Evolutionary conservation across 2,797 vertebrate species (phyloP).

Genomic region (Hydrophis major): DNA sequence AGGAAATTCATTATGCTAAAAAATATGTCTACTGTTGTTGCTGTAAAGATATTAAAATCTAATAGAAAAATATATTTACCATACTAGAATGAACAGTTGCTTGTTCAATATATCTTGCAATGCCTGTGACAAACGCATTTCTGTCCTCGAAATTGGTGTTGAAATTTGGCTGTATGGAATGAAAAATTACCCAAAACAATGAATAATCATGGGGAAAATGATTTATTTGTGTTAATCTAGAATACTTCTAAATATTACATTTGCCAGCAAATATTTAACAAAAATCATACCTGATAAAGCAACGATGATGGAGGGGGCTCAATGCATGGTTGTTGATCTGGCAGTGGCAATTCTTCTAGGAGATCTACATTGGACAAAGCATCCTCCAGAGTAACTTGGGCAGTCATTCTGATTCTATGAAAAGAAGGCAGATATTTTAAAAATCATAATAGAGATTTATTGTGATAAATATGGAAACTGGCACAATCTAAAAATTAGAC

Average conservation of each 20-base stretch:
- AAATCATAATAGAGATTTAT: not conserved
- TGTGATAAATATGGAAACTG: not conserved
- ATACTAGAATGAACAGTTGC: conserved; percentile 97
- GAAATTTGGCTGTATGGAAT: conserved; percentile 88
- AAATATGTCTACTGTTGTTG: not conserved
- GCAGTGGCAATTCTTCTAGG: conserved; percentile 78
- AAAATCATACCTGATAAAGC: conserved; percentile 74
- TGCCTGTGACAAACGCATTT: conserved; percentile 98
- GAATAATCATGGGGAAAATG: not conserved
- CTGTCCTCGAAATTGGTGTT: conserved; percentile 99
- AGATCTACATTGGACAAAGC: conserved; percentile 82
- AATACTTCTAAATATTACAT: not conserved
- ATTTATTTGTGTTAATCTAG: not conserved
- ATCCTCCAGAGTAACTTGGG: conserved; percentile 80
- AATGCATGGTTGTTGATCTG: conserved; percentile 80
- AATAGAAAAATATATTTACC: conserved; percentile 72
- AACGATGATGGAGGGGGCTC: conserved; percentile 78
- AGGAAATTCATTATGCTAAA: conserved; percentile 82
- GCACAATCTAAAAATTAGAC: not conserved
- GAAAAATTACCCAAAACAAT: not conserved
- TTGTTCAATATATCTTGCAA: conserved; percentile 97
- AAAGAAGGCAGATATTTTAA: not conserved
- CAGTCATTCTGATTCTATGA: conserved; percentile 71
- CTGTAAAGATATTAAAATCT: not conserved
- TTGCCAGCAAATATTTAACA: not conserved